Base-by-base conservation (phyloP, 1,140 invertebrate genomes). In the Sipha flava region DNA sequence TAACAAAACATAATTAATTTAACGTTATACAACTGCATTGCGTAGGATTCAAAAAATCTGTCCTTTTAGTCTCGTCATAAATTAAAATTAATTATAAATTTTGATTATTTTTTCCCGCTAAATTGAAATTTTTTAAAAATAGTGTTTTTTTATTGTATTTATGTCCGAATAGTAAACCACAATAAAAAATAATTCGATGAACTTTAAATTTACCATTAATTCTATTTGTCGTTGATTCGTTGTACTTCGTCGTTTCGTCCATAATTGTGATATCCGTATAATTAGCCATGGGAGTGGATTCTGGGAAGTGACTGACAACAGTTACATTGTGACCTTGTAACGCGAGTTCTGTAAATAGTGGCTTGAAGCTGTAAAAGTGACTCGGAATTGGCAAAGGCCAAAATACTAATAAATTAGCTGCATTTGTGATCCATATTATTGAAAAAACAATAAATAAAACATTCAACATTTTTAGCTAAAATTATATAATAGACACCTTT, bases 281-380 rank as follows among this genome's bases (percentile, higher is more conserved):
- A 57, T 82, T 82, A 12, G 29, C 31, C 6, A 81, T 14, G 5
- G 80, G 68, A 18, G 83, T 80, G 5, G 82, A 82, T 12, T 84
- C 77, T 0, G 86, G 86, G 72, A 84, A 49, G 3, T 83, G 81
- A 0, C 87, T 89, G 3, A 90, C 87, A 1, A 89, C 85, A 10
- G 89, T 90, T 2, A 90, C 87, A 81, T 90, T 86, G 82, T 91
- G 90, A 3, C 89, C 90, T 64, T 87, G 86, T 0, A 83, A 79
- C 1, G 89, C 86, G 26, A 91, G 82, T 81, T 88, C 89, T 18
- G 86, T 45, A 9, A 85, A 81, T 18, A 86, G 31, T 0, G 84
- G 83, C 45, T 84, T 81, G 29, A 85, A 85, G 2, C 85, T 80
- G 18, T 81, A 79, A 52, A 83, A 85, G 79, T 87, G 86, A 80